Evolutionary conservation across 2,888 invertebrate species (phyloP).

Genomic region (Eulithis prunata): DNA sequence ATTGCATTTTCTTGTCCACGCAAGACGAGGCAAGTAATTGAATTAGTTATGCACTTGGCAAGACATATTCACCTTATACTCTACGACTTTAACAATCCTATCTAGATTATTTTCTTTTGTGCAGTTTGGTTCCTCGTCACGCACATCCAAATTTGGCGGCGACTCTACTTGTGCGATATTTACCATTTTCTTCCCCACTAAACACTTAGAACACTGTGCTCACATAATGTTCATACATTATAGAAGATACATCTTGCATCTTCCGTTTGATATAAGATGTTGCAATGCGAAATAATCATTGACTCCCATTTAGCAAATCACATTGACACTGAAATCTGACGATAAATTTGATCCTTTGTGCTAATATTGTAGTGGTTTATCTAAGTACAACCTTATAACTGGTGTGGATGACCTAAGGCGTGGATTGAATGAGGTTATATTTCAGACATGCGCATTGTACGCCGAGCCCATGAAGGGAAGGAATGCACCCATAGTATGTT

Average conservation of each 20-base stretch:
- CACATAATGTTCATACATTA: constrained; percentile 61
- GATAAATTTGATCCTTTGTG: constrained; percentile 25
- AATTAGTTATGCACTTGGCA: constrained; percentile 20
- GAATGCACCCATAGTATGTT: constrained; percentile 34
- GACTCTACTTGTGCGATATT: constrained; percentile 79
- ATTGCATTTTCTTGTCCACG: constrained; percentile 16
- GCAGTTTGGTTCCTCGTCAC: constrained; percentile 54
- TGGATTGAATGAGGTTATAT: constrained; percentile 80
- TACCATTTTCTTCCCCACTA: constrained; percentile 74
- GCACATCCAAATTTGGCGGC: constrained; percentile 71
- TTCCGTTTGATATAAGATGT: constrained; percentile 29
- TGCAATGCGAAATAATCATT: constrained; percentile 22
- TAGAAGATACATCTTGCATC: constrained; percentile 43
- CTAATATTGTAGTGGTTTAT: constrained; percentile 34
- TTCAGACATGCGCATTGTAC: constrained; percentile 72
- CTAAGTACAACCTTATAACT: constrained; percentile 58
- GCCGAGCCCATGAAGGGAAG: constrained; percentile 37
- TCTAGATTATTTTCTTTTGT: constrained; percentile 66
- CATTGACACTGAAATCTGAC: constrained; percentile 7
- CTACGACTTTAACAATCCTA: constrained; percentile 66
- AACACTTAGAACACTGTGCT: constrained; percentile 59
- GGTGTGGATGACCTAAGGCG: constrained; percentile 70
- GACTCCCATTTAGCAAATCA: constrained; percentile 39
- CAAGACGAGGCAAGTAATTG: constrained; percentile 20
- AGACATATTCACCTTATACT: constrained; percentile 65